Conservation (phyloP, 2,797 vertebrate species). For the Antrozous pallidus region DNA sequence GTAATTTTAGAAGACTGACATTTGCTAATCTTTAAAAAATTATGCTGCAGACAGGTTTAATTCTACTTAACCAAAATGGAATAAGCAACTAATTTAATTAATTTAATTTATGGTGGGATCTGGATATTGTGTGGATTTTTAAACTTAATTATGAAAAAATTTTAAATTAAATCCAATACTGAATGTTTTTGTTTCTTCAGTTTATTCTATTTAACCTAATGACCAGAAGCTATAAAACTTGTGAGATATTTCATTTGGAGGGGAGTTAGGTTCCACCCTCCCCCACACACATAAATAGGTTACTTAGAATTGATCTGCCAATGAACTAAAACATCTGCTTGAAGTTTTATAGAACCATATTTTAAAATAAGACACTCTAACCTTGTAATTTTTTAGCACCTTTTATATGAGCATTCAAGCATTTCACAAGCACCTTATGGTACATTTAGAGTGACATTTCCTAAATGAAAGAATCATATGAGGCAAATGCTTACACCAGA, state of each 20-base stretch:
- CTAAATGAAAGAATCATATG: slow-evolving; percentile 39
- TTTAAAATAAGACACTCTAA: slow-evolving; percentile 37
- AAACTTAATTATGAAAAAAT: slow-evolving; percentile 27
- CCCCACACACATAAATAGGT: not conserved
- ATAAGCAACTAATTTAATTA: slow-evolving; percentile 38
- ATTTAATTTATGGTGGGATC: slow-evolving; percentile 19
- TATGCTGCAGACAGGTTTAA: slow-evolving; percentile 24
- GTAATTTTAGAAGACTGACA: not conserved
- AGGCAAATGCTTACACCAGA: slow-evolving; percentile 31
- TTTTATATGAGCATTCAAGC: not conserved
- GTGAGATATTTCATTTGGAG: not conserved
- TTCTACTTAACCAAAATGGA: slow-evolving; percentile 51
- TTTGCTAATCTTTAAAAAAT: not conserved
- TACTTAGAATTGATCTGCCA: not conserved
- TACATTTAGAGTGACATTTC: slow-evolving; percentile 20
- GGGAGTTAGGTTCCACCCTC: not conserved
- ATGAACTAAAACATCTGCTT: slow-evolving; percentile 13
- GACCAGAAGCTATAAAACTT: not conserved
- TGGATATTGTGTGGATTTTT: slow-evolving; percentile 41
- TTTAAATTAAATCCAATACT: slow-evolving; percentile 31
- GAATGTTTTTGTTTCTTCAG: slow-evolving; percentile 33
- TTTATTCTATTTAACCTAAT: slow-evolving; percentile 41
- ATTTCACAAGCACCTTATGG: slow-evolving; percentile 26
- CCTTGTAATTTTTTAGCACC: not conserved
- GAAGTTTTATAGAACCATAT: not conserved